Percentiles rank a stretch among this genome's conserved stretches.
Evolutionary conservation across 2,113 vertebrate genomes (phyloP).

Genomic region (Gnathonemus echidnorhynchus): DNA sequence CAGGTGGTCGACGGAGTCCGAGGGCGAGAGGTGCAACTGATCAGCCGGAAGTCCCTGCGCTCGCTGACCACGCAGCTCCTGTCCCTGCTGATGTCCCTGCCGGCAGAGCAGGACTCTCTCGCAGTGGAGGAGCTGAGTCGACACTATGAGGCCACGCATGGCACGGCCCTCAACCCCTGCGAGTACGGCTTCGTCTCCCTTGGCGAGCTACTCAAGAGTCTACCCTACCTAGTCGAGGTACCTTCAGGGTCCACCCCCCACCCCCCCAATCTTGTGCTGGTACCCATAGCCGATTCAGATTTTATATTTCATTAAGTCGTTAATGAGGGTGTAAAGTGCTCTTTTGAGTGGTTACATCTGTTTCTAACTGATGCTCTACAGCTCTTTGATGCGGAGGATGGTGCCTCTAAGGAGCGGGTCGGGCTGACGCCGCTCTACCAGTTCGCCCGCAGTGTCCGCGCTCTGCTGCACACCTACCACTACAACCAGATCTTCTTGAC

Average conservation of each 20-base stretch:
- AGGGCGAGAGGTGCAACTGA: conserved; percentile 84
- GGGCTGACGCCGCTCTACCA: conserved; percentile 82
- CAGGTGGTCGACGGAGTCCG: conserved; percentile 72
- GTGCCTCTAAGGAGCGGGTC: conserved; percentile 63
- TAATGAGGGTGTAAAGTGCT: background rate
- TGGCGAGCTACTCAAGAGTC: conserved; percentile 83
- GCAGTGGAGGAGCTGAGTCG: conserved; percentile 71
- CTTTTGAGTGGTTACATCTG: background rate
- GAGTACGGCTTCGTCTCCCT: conserved; percentile 96
- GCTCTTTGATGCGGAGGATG: conserved; percentile 63
- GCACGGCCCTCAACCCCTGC: conserved; percentile 76
- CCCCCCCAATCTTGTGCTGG: background rate
- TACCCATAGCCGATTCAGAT: background rate
- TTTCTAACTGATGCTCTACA: conserved; percentile 34
- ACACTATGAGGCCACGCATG: conserved; percentile 64
- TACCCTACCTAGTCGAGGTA: conserved; percentile 91
- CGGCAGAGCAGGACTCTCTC: conserved; percentile 53
- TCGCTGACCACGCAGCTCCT: conserved; percentile 84
- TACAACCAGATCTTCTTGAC: conserved; percentile 96
- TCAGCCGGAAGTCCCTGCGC: conserved; percentile 89
- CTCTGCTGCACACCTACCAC: conserved; percentile 91
- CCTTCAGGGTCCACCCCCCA: background rate
- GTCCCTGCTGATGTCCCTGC: conserved; percentile 85
- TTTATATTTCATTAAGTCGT: background rate
- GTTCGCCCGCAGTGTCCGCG: conserved; percentile 84